Evolutionary conservation across 2,113 vertebrate species (phyloP), one percentile per base, ranked within the genome.

Genomic region (Microtus montanus): DNA sequence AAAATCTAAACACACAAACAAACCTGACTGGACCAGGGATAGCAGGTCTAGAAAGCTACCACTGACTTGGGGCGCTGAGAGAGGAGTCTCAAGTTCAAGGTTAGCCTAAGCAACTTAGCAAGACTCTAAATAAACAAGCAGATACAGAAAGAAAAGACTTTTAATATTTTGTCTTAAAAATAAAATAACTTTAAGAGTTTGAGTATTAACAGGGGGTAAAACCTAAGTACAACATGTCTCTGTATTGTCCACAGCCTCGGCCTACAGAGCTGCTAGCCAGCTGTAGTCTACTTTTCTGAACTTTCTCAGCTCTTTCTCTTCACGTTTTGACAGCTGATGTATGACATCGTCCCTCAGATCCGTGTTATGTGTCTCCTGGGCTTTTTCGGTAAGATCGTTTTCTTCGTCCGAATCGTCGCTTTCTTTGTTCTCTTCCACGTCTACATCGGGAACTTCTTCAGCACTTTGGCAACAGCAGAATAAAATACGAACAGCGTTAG

Each of bases 241-340:
- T 5, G 3, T 4, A 26, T 33, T 3, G 14, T 15, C 13, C 7
- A 26, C 7, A 7, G 22, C 20, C 5, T 77, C 44, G 20, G 30
- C 91, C 97, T 94, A 98, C 54, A 98, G 97, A 58, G 95, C 92
- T 26, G 88, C 95, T 68, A 99, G 75, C 99, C 99, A 99, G 97
- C 99, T 98, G 90, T 98, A 99, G 98, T 99, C 99, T 7, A 97
- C 97, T 98, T 98, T 99, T 95, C 98, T 98, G 93, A 99, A 96
- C 94, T 98, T 98, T 77, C 98, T 98, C 96, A 99, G 98, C 94
- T 99, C 99, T 94, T 97, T 99, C 70, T 98, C 97, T 95, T 99
- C 98, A 17, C 98, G 97, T 98, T 99, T 99, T 1, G 99, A 98
- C 9, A 99, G 97, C 89, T 98, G 96, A 0, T 95, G 96, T 0